Evolutionary conservation across 2,888 invertebrate species (phyloP), one percentile per base, ranked within the genome.

Genomic region (Hololepta plana): DNA sequence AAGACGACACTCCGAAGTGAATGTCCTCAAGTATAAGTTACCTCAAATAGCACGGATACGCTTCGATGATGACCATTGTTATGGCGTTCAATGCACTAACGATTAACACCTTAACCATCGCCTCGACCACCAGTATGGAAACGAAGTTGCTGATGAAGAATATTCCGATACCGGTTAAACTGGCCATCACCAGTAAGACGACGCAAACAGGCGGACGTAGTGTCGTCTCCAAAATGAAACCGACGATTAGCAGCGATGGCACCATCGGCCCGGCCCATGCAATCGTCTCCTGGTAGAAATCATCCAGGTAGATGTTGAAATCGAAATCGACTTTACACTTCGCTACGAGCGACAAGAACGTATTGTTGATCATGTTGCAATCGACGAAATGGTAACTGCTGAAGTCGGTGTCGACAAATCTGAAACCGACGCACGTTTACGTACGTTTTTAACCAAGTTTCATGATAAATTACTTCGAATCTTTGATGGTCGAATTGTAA

Each of bases 351-450:
- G 56, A 51, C 28, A 56, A 35, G 33, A 55, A 53, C 9, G 64
- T 62, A 35, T 64, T 67, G 44, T 67, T 64, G 26, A 49, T 52
- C 41, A 71, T 51, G 17, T 48, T 51, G 42, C 72, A 72, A 12
- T 66, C 62, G 15, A 60, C 46, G 42, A 73, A 73, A 43, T 73
- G 62, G 40, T 60, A 52, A 19, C 53, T 46, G 5, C 55, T 60
- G 26, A 64, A 39, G 48, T 77, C 76, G 9, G 75, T 75, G 51
- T 75, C 74, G 38, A 74, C 64, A 43, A 75, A 72, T 38, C 70
- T 72, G 47, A 26, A 47, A n/a, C n/a, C n/a, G n/a, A n/a, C n/a
- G n/a, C n/a, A n/a, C n/a, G n/a, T n/a, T n/a, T 23, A 12, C n/a
- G 13, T 12, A 11, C 10, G 9, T 20, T 15, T 23, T 16, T 9